Percentiles rank a stretch among this genome's conserved stretches.
Conservation (phyloP, 2,113 vertebrate genomes). For the Lampris incognitus region DNA sequence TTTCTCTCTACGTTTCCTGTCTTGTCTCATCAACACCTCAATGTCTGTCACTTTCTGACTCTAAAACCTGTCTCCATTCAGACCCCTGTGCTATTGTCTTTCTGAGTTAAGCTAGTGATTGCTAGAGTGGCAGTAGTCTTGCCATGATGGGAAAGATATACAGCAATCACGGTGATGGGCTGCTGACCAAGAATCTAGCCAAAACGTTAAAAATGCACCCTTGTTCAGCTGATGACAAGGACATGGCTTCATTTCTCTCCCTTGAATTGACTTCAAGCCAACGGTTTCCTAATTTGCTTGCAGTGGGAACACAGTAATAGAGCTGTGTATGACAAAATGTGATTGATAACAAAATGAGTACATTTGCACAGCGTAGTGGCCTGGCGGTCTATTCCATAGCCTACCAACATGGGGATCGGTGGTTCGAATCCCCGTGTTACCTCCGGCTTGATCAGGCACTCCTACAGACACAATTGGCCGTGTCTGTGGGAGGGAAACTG, state of each 20-base stretch:
- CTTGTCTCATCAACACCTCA: neutral
- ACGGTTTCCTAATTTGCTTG: slow-evolving; percentile 18
- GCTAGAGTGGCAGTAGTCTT: neutral
- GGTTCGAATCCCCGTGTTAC: too few relatives aligned
- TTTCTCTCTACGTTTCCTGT: slow-evolving; percentile 18
- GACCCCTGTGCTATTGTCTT: neutral
- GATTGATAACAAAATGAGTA: neutral
- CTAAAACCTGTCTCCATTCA: neutral
- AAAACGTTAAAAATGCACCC: neutral
- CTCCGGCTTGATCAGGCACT: too few relatives aligned
- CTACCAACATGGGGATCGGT: too few relatives aligned
- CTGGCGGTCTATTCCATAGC: too few relatives aligned
- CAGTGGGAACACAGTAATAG: neutral
- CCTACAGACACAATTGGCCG: too few relatives aligned
- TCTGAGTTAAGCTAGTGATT: slow-evolving; percentile 12
- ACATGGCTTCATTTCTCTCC: neutral
- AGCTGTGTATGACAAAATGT: slow-evolving; percentile 3
- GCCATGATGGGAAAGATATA: slow-evolving; percentile 4
- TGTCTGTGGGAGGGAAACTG: too few relatives aligned
- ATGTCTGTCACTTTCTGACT: slow-evolving; percentile 16
- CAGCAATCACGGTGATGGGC: neutral
- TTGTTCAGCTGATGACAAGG: neutral
- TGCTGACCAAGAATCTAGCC: slow-evolving; percentile 6
- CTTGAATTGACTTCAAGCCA: slow-evolving; percentile 31
- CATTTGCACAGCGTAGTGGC: neutral